phyloP scores from a whole-genome alignment of 2,797 vertebrate species.

The Podarcis lilfordi region DNA sequence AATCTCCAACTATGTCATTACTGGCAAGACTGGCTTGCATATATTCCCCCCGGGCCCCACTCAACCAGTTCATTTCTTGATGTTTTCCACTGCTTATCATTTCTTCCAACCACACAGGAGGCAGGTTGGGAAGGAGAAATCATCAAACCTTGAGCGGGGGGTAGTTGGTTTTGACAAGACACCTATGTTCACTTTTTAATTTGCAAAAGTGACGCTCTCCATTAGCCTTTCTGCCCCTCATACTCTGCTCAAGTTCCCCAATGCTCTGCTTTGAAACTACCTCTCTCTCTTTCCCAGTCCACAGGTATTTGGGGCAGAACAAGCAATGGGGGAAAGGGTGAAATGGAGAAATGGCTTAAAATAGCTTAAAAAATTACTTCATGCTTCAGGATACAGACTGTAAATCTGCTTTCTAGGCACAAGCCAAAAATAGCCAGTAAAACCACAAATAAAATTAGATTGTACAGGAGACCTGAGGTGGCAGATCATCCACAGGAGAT shows the following conservation, averaged over 20 bases:
- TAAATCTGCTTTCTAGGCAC: background rate
- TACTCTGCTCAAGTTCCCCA: background rate
- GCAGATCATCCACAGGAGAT: background rate
- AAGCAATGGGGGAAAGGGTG: background rate
- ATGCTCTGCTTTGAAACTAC: background rate
- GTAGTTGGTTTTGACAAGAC: background rate
- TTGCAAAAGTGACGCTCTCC: background rate
- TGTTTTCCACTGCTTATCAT: background rate
- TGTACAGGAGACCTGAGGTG: background rate
- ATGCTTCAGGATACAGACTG: background rate
- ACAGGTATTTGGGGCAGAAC: background rate
- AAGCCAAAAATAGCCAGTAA: background rate
- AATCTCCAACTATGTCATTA: background rate
- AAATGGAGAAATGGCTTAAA: background rate
- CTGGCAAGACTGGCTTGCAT: background rate
- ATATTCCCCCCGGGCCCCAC: background rate
- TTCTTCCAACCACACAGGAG: background rate
- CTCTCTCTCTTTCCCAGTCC: background rate
- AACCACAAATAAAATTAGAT: background rate
- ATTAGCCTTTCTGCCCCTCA: background rate
- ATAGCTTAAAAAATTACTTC: background rate
- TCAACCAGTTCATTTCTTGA: background rate
- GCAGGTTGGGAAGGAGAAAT: background rate
- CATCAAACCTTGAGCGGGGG: background rate
- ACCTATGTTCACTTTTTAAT: slow-evolving; percentile 9